These are phyloP conservation scores for Verasper variegatus DNA, from an alignment of 2,113 vertebrate species.

Conservation along the genomic window DNA sequence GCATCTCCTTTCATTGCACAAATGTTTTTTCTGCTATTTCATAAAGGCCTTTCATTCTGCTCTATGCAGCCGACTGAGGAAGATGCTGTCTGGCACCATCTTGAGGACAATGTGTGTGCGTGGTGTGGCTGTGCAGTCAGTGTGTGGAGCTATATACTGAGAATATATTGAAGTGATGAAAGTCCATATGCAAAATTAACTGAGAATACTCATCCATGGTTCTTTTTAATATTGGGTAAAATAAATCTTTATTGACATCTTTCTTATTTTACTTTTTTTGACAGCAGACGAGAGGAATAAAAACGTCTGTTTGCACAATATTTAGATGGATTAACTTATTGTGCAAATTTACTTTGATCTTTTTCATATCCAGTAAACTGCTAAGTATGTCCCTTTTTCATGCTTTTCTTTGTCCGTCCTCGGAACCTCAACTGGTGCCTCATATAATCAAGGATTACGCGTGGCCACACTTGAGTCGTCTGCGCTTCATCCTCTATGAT, in stretches of 20 bases:
- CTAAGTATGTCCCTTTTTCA: constrained; percentile 6
- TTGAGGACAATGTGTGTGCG: too few species aligned
- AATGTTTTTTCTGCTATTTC: too few species aligned
- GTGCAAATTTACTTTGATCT: background rate
- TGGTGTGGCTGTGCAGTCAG: too few species aligned
- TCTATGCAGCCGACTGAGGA: too few species aligned
- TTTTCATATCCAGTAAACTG: constrained; percentile 16
- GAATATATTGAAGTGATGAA: too few species aligned
- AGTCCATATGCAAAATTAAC: background rate
- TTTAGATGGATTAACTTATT: background rate
- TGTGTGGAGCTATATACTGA: too few species aligned
- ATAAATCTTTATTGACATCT: background rate
- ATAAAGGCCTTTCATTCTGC: too few species aligned
- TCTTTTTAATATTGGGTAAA: background rate
- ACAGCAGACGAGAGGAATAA: background rate
- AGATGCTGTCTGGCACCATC: too few species aligned
- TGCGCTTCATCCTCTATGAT: constrained; percentile 35
- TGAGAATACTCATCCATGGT: background rate
- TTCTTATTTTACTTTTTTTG: background rate
- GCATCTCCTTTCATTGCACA: too few species aligned
- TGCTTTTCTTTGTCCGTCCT: constrained; percentile 75
- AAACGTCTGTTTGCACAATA: background rate
- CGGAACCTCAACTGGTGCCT: constrained; percentile 70
- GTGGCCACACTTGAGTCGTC: constrained; percentile 53
- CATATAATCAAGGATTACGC: constrained; percentile 67